Base-by-base conservation (phyloP, 2,888 invertebrate species). In the Caenorhabditis sinica region DNA sequence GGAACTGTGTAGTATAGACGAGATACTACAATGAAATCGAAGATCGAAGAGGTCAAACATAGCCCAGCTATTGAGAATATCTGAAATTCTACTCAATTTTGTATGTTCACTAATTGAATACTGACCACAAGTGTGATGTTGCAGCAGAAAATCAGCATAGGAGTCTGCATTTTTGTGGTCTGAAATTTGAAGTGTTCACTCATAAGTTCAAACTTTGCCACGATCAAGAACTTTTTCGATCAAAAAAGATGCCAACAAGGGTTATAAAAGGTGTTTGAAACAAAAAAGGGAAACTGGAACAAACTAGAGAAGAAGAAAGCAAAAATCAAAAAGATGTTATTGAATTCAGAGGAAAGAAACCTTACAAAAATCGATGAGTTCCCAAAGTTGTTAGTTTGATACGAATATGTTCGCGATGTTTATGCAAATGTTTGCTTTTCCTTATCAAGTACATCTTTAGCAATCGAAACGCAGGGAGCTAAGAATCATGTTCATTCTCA, bases 1-100 rank as follows among this genome's bases (percentile, higher is more conserved):
- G 88, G 88, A 40, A 87, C 74, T 1, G 88, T 88, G 43, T 86
- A 88, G 40, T 88, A 88, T 20, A 86, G 61, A 33, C 71, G 71
- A 4, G 85, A 83, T 2, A 82, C 69, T 4, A 88, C 87, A 45
- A 88, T 87, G 58, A 88, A 87, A 25, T 88, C 88, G 68, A 88
- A 88, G 36, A 88, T 82, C n/a, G 87, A 86, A 20, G 82, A 77
- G 6, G 68, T 72, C 23, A 88, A 58, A 51, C 88, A 88, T 25
- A 88, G 43, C n/a, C 83, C 81, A 43, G 85, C 71, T 23, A 86
- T 77, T 25, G 86, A 81, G 4, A 58, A 49, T 3, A 86, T 45
- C 83, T 85, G 69, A 40, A 40, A 40, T 40, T 40, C 13, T 11
- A 2, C 13, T 40, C 30, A 85, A 23, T 11, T 53, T 11, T 20